Percentiles rank a stretch among this genome's conserved stretches.
Evolutionary conservation across 2,797 vertebrate genomes (phyloP).

Genomic region (Pachyuromys duprasi): DNA sequence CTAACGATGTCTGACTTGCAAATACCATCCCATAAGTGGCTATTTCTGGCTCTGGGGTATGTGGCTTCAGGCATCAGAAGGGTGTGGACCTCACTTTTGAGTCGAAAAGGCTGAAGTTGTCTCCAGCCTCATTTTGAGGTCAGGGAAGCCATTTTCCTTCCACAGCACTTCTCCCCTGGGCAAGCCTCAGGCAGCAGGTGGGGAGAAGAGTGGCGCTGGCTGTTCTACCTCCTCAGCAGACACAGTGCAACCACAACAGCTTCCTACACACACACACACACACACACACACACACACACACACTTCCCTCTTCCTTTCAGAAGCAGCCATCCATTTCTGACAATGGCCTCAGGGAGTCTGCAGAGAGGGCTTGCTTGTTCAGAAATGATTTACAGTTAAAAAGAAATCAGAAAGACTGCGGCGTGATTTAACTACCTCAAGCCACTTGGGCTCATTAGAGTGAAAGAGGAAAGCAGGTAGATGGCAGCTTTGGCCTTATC

Average conservation of each 20-base stretch:
- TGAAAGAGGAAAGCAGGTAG: conserved; percentile 40
- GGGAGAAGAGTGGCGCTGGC: not conserved
- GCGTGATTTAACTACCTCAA: conserved; percentile 63
- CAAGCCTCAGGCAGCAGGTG: conserved; percentile 2
- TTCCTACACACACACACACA: too few relatives aligned
- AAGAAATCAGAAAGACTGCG: conserved; percentile 63
- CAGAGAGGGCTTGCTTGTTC: not conserved
- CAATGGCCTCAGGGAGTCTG: not conserved
- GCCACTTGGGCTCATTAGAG: conserved; percentile 37
- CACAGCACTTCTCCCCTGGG: not conserved
- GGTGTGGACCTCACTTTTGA: not conserved
- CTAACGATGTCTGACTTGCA: not conserved
- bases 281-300: not conserved
- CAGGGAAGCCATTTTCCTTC: not conserved
- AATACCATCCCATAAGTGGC: conserved; percentile 43
- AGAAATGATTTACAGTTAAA: conserved; percentile 33
- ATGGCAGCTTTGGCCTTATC: conserved; percentile 49
- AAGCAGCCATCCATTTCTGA: conserved; percentile 21
- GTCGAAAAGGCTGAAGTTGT: not conserved
- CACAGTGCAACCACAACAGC: not conserved
- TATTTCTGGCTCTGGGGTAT: not conserved
- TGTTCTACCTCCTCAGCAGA: not conserved
- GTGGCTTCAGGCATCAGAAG: not conserved
- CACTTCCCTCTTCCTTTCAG: conserved; percentile 2
- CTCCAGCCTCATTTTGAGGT: not conserved